Evolutionary conservation across 37 sponge, comb jelly and placozoan species (phyloP).

Genomic region (Halisarca cf. caerulea): DNA sequence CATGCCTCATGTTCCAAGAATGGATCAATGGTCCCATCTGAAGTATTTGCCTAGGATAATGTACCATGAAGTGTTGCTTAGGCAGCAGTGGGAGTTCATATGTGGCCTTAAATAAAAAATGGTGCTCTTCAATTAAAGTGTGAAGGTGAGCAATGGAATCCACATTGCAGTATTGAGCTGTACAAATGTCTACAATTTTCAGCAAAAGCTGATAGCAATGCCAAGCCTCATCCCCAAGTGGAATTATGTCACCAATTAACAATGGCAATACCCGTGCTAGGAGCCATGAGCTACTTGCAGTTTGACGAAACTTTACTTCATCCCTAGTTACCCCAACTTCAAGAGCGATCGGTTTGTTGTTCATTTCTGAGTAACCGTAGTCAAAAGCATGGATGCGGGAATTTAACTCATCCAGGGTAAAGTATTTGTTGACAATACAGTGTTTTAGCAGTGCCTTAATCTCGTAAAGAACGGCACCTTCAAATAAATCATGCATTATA

Average conservation of each 20-base stretch:
- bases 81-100: neutral
- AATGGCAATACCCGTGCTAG: neutral
- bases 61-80: slow-evolving; percentile 9
- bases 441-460: neutral
- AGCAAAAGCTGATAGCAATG: neutral
- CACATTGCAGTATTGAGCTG: neutral
- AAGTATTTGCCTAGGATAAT: slow-evolving; percentile 22
- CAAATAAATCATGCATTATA: slow-evolving; percentile 21
- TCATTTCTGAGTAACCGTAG: neutral
- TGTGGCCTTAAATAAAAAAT: neutral
- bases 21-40: neutral
- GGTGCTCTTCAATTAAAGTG: slow-evolving; percentile 27
- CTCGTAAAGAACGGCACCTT: neutral
- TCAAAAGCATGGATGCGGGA: neutral
- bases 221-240: slow-evolving; percentile 1
- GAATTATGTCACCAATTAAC: slow-evolving; percentile 4
- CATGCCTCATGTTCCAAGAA: slow-evolving; percentile 24
- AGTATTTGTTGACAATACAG: neutral
- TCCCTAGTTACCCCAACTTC: neutral
- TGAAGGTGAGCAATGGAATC: neutral
- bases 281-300: neutral
- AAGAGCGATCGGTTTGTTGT: neutral
- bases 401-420: slow-evolving; percentile 6
- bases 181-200: neutral
- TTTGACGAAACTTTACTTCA: neutral